Evolutionary conservation across 2,797 vertebrate species (phyloP).

Genomic region (Cynopterus sphinx): DNA sequence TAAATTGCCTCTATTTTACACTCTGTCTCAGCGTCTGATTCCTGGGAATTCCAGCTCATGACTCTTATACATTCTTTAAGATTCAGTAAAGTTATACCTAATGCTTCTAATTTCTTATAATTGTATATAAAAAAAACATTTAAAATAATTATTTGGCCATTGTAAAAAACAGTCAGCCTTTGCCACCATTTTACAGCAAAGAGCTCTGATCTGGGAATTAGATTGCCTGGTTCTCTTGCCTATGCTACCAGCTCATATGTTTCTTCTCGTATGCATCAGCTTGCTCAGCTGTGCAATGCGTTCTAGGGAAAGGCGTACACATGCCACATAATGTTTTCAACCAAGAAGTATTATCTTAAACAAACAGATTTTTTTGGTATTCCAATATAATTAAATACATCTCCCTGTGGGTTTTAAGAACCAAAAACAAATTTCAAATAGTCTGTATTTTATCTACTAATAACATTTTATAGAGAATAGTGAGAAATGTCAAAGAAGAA

Average conservation of each 20-base stretch:
- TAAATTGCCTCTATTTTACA: background rate
- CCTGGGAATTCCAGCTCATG: background rate
- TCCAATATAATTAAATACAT: slow-evolving; percentile 26
- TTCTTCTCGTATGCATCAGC: background rate
- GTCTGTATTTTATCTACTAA: slow-evolving; percentile 29
- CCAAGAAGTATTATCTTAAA: background rate
- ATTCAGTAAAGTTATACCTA: background rate
- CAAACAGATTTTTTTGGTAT: slow-evolving; percentile 10
- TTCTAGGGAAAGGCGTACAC: background rate
- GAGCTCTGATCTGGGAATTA: too few species aligned
- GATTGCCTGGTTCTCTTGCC: background rate
- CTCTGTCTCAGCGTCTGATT: background rate
- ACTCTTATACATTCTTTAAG: background rate
- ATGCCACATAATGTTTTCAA: slow-evolving; percentile 8
- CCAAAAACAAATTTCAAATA: background rate
- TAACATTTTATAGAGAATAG: slow-evolving; percentile 31
- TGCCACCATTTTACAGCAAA: background rate
- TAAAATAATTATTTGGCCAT: background rate
- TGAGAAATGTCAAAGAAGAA: slow-evolving; percentile 20
- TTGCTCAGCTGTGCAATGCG: background rate
- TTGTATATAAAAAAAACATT: background rate
- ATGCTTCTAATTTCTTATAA: background rate
- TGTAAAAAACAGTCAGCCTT: background rate
- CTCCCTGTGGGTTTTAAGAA: background rate
- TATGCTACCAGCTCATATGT: background rate